Percentiles rank a stretch among this genome's conserved stretches.
These are phyloP conservation scores for Plecturocebus donacophilus DNA, from an alignment of 2,113 vertebrate genomes.

Conservation along the genomic window DNA sequence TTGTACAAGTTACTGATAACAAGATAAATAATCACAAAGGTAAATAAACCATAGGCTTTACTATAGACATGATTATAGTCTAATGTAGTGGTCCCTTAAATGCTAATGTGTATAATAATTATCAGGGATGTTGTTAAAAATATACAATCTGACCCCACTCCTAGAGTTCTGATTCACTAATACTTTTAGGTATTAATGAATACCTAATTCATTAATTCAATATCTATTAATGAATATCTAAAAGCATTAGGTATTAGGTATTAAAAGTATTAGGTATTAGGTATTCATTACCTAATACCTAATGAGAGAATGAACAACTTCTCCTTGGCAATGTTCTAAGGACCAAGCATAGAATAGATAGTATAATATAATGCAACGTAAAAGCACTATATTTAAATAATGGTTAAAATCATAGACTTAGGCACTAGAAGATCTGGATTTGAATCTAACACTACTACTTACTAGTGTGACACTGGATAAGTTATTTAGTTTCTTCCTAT, in stretches of 20 bases:
- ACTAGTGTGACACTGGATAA: neutral
- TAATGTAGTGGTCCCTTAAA: neutral
- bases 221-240: too few relatives aligned
- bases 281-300: too few relatives aligned
- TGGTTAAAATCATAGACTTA: slow-evolving; percentile 35
- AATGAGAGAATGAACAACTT: neutral
- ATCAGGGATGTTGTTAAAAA: slow-evolving; percentile 6
- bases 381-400: neutral
- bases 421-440: neutral
- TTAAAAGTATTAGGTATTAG: too few relatives aligned
- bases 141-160: neutral
- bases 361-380: neutral
- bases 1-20: neutral
- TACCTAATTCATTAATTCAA: too few relatives aligned
- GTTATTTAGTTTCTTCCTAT: neutral
- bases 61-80: neutral
- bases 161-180: neutral
- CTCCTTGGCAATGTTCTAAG: neutral
- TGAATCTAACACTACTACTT: neutral
- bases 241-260: too few relatives aligned
- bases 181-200: neutral
- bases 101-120: neutral
- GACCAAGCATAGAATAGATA: neutral
- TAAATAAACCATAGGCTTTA: slow-evolving; percentile 15
- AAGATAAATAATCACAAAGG: slow-evolving; percentile 1